Percentiles rank a stretch among this genome's conserved stretches.
phyloP scores from a whole-genome alignment of 2,888 invertebrate genomes.

The Brachynemurus nebulosus region DNA sequence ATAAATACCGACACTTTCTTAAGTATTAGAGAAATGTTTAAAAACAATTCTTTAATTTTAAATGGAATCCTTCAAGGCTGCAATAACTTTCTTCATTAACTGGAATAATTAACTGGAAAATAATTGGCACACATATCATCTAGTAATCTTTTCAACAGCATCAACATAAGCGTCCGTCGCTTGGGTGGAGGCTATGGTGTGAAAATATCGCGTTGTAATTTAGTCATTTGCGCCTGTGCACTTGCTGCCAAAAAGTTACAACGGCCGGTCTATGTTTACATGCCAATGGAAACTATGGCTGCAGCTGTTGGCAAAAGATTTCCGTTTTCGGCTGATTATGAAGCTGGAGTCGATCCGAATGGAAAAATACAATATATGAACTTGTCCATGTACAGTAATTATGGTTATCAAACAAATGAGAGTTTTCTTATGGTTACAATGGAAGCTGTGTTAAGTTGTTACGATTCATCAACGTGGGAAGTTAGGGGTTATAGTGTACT shows the following conservation, averaged over 20 bases:
- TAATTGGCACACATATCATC: too few species aligned
- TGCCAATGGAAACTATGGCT: conserved; percentile 61
- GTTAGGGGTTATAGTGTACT: conserved; percentile 33
- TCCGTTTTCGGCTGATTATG: conserved; percentile 46
- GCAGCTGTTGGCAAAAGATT: conserved; percentile 51
- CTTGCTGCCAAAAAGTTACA: conserved; percentile 49
- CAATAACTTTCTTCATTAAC: too few species aligned
- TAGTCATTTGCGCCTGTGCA: conserved; percentile 49
- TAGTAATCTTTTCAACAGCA: too few species aligned
- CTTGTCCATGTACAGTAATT: conserved; percentile 38
- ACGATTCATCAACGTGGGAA: conserved; percentile 39
- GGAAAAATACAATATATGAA: conserved; percentile 56
- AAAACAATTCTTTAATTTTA: too few species aligned
- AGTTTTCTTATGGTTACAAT: conserved; percentile 27
- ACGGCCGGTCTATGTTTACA: conserved; percentile 52
- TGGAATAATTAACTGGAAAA: too few species aligned
- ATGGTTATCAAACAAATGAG: conserved; percentile 42
- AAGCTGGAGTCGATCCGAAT: conserved; percentile 44
- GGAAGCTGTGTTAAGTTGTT: conserved; percentile 39
- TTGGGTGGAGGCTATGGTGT: conserved; percentile 72
- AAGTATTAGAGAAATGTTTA: too few species aligned
- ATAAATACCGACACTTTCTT: too few species aligned
- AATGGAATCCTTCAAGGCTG: too few species aligned
- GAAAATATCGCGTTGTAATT: conserved; percentile 50
- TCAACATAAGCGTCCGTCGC: conserved; percentile 56